Conservation (phyloP, 2,797 vertebrate species). For the Semotilus atromaculatus region DNA sequence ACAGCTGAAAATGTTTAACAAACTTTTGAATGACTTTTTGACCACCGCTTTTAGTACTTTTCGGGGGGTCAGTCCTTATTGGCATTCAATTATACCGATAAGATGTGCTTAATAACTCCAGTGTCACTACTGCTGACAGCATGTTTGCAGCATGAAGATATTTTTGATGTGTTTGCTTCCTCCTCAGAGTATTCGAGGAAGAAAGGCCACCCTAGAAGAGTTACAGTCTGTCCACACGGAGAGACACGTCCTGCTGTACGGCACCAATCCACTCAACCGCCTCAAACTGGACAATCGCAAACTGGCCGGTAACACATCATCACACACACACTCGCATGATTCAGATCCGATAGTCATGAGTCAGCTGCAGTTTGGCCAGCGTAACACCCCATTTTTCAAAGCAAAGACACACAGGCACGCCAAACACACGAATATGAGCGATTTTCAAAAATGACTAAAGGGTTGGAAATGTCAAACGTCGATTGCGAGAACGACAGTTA, state of each 20-base stretch:
- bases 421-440: not conserved
- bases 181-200: conserved; percentile 88
- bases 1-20: not conserved
- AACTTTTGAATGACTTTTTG: not conserved
- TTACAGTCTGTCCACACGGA: conserved; percentile 93
- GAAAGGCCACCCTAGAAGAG: conserved; percentile 95
- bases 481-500: conserved; percentile 28
- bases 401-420: conserved; percentile 1
- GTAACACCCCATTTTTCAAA: conserved; percentile 12
- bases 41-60: not conserved
- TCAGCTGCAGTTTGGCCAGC: conserved; percentile 8
- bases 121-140: not conserved
- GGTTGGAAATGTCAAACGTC: conserved; percentile 10
- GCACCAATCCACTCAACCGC: conserved; percentile 95
- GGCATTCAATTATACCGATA: not conserved
- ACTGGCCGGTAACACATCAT: conserved; percentile 81
- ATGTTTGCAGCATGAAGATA: too few relatives aligned
- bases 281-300: conserved; percentile 97
- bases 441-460: conserved; percentile 22
- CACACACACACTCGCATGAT: conserved; percentile 23
- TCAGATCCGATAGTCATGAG: conserved; percentile 8
- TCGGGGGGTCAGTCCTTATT: not conserved
- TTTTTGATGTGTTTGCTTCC: conserved; percentile 12
- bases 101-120: not conserved
- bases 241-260: conserved; percentile 91